These are phyloP conservation scores for Cerastis leucographa DNA, from an alignment of 2,888 invertebrate genomes.

Conservation along the genomic window DNA sequence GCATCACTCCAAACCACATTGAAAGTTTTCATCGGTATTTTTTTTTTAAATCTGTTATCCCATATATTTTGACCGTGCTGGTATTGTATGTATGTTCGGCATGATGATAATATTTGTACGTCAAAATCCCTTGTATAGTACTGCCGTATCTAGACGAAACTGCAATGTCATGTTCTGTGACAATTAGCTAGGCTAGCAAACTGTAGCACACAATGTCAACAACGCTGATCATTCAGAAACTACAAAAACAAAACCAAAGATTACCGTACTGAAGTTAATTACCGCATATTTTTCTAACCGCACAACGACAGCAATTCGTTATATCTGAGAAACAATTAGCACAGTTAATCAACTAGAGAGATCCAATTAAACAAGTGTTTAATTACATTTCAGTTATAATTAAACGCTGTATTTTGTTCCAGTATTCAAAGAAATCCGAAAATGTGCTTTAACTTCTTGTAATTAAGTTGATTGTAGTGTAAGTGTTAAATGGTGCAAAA, in stretches of 20 bases:
- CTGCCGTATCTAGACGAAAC: neutral
- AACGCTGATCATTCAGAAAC: slow-evolving; percentile 30
- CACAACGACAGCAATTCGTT: slow-evolving; percentile 69
- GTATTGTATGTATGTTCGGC: too few relatives aligned
- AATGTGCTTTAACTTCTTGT: slow-evolving; percentile 26
- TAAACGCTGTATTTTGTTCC: slow-evolving; percentile 71
- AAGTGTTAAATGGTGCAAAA: slow-evolving; percentile 43
- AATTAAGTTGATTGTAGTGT: slow-evolving; percentile 38
- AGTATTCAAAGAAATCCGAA: slow-evolving; percentile 15
- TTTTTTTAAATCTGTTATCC: too few relatives aligned
- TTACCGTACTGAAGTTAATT: slow-evolving; percentile 64
- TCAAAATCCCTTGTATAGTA: too few relatives aligned
- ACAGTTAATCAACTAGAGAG: slow-evolving; percentile 75
- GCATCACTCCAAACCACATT: neutral
- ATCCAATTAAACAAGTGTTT: slow-evolving; percentile 81
- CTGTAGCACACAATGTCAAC: slow-evolving; percentile 45
- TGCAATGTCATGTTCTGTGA: neutral
- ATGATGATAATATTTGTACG: too few relatives aligned
- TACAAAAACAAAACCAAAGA: slow-evolving; percentile 47
- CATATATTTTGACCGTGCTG: neutral
- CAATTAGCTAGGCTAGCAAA: slow-evolving; percentile 13
- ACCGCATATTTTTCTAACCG: slow-evolving; percentile 59
- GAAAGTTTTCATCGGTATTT: neutral
- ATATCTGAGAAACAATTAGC: slow-evolving; percentile 75
- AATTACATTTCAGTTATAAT: slow-evolving; percentile 82